Conservation (phyloP, 2,797 vertebrate species). For the Chrysolophus pictus region DNA sequence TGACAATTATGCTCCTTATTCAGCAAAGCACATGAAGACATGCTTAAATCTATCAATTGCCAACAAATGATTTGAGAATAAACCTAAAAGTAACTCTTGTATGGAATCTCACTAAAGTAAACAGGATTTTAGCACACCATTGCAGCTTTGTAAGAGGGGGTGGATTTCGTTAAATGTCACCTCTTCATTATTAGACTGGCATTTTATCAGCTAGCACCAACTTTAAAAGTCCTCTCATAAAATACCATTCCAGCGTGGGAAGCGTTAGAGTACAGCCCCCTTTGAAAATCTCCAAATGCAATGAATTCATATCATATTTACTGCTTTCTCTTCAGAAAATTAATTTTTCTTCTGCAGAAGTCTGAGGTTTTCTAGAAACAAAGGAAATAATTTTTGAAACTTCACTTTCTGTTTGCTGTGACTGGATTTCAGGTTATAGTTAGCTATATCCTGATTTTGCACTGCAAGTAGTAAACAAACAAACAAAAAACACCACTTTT, state of each 20-base stretch:
- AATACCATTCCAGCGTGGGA: not conserved
- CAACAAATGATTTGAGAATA: not conserved
- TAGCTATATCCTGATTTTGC: not conserved
- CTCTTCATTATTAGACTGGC: conserved; percentile 38
- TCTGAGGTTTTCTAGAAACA: not conserved
- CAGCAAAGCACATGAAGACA: not conserved
- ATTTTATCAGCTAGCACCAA: conserved; percentile 45
- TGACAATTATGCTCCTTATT: not conserved
- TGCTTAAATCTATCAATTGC: not conserved
- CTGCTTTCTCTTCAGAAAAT: not conserved
- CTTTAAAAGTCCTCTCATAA: conserved; percentile 1
- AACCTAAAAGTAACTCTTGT: not conserved
- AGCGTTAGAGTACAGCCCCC: not conserved
- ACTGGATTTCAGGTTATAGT: not conserved
- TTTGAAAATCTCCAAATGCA: not conserved
- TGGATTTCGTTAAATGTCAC: conserved; percentile 52
- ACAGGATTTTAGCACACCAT: not conserved
- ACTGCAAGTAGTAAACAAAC: not conserved
- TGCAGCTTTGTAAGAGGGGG: not conserved
- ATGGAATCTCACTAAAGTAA: not conserved
- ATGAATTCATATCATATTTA: not conserved
- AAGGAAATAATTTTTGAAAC: not conserved
- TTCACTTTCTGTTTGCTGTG: not conserved
- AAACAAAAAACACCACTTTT: not conserved
- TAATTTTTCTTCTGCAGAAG: not conserved